A percentile compares a stretch with the other conserved stretches of the same genome.
These are phyloP conservation scores for Pangasius krempfi DNA, from an alignment of 2,797 vertebrate species.

Conservation along the genomic window DNA sequence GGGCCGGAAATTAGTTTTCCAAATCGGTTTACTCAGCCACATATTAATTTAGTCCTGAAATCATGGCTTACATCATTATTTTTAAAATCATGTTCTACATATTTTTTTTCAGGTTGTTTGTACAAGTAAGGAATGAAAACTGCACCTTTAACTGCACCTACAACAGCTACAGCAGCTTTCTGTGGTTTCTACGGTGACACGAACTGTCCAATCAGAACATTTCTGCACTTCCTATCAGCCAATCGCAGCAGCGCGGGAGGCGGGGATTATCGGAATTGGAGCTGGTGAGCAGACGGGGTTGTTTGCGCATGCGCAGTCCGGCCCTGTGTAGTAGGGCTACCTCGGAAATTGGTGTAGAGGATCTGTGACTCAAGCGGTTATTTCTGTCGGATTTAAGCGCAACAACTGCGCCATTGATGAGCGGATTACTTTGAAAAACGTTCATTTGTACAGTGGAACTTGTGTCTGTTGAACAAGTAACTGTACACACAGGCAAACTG, in stretches of 20 bases:
- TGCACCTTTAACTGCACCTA: background rate
- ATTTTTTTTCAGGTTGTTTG: too few relatives aligned
- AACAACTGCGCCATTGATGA: background rate
- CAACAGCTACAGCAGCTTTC: background rate
- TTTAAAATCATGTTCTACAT: too few relatives aligned
- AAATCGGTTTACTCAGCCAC: background rate
- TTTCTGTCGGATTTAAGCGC: background rate
- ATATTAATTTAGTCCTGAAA: background rate
- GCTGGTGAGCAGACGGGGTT: background rate
- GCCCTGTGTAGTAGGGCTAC: background rate
- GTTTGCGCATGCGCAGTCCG: background rate
- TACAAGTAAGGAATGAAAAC: background rate
- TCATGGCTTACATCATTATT: background rate
- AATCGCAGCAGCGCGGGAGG: background rate
- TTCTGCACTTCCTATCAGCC: background rate
- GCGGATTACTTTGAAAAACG: background rate
- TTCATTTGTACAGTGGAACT: too few relatives aligned
- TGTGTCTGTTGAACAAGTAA: background rate
- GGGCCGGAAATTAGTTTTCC: too few relatives aligned
- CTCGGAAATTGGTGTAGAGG: conserved; percentile 20
- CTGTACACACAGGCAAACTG: background rate
- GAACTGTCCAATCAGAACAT: background rate
- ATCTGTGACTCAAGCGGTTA: background rate
- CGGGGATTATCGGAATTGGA: background rate
- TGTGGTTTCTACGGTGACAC: background rate